A percentile compares a stretch with the other conserved stretches of the same genome.
phyloP scores from a whole-genome alignment of 1,140 invertebrate genomes.

The Ips typographus region DNA sequence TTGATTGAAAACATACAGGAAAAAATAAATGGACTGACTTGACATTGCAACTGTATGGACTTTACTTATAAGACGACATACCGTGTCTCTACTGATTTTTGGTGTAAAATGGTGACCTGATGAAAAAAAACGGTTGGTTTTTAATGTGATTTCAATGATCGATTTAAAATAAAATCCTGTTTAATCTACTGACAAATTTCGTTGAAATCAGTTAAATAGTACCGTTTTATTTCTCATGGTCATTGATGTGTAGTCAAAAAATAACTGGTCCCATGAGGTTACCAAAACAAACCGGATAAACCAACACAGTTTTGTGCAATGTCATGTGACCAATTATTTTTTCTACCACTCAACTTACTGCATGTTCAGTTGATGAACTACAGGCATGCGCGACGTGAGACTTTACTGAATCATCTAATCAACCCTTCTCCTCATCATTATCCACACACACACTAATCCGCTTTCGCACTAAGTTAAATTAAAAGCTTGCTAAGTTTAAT shows the following conservation, averaged over 20 bases:
- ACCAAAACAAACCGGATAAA: background rate
- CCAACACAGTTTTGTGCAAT: constrained; percentile 1
- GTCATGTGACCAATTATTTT: constrained; percentile 24
- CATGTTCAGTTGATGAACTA: too few relatives aligned
- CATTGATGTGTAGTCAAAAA: background rate
- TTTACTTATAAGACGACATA: background rate
- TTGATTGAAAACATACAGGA: background rate
- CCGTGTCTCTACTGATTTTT: background rate
- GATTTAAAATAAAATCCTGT: too few relatives aligned
- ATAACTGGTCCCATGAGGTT: constrained; percentile 7
- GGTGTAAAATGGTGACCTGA: background rate
- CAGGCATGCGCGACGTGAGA: too few relatives aligned
- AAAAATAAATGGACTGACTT: constrained; percentile 13
- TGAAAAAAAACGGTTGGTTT: too few relatives aligned
- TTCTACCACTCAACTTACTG: background rate
- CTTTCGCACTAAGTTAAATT: too few relatives aligned
- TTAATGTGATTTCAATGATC: too few relatives aligned
- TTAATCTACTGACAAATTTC: too few relatives aligned
- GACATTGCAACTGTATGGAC: constrained; percentile 2
- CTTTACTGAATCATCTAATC: too few relatives aligned
- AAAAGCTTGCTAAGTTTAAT: too few relatives aligned
- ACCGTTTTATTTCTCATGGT: background rate
- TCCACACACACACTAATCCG: too few relatives aligned
- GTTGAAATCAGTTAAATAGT: too few relatives aligned
- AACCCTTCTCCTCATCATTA: too few relatives aligned